Evolutionary conservation across 2,888 invertebrate species (phyloP), one percentile per base, ranked within the genome.

Genomic region (Lithophane ornitopus): DNA sequence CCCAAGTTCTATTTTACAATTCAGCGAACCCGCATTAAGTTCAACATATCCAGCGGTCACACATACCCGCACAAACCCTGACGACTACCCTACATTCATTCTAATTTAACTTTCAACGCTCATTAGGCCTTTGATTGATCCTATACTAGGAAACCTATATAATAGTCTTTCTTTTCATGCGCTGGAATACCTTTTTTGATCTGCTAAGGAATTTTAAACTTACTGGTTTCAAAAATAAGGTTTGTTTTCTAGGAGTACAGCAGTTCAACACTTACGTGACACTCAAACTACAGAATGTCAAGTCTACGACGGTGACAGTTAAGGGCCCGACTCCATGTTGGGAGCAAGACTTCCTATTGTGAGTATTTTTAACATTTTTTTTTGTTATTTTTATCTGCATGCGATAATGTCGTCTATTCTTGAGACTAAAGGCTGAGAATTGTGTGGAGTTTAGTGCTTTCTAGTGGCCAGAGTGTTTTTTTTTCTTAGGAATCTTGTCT

Each of bases 291-390:
- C 99, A 99, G 97, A 99, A 99, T 97, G 99, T 99, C 93, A 99
- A 99, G 97, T 99, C 99, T 85, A 99, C 99, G 88, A 99, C 99
- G 92, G 98, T 99, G 92, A 98, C 99, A 92, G 99, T 99, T 89
- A 99, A 99, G 97, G 99, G 99, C 93, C 98, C 98, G 94, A 98
- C 98, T 96, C 99, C 99, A 94, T 98, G 98, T 96, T 99, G 99
- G 99, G 99, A 99, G 96, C 99, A 99, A 97, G 99, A 99, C 97
- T 99, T 99, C 97, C 98, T 99, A 94, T 99, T 99, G 99, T 99
- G 97, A 99, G 99, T 98, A 95, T 90, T 92, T 91, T 90, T 91
- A 90, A 91, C 86, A 87, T 88, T 85, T 88, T 88, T 77, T 84
- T 86, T 84, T 54, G 39, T 54, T 80, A 34, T 26, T 66, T 49